Conservation (phyloP, 1,140 invertebrate species). For the Microplitis mediator region DNA sequence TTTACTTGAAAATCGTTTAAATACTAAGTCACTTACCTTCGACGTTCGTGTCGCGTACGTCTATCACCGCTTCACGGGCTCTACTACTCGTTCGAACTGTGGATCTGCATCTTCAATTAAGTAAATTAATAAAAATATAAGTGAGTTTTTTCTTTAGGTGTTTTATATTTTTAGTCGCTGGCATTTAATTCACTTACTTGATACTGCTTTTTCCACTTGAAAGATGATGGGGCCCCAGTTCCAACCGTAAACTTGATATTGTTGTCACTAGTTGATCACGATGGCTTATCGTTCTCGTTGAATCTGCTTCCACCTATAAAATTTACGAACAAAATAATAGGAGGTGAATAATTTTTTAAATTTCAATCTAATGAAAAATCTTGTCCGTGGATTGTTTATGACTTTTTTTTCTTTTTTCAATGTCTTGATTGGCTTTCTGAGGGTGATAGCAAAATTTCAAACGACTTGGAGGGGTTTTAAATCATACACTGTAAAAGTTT, state of each 20-base stretch:
- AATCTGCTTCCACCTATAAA: conserved; percentile 53
- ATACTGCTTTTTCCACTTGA: conserved; percentile 54
- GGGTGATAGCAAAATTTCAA: too few species aligned
- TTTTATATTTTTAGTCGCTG: background rate
- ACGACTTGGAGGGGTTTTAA: too few species aligned
- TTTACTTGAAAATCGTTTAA: background rate
- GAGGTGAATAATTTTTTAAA: too few species aligned
- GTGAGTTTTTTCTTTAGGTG: background rate
- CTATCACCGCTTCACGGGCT: conserved; percentile 34
- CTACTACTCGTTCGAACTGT: conserved; percentile 41
- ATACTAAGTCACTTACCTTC: conserved; percentile 46
- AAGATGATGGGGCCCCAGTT: conserved; percentile 55
- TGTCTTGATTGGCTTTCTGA: too few species aligned
- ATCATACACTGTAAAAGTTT: too few species aligned
- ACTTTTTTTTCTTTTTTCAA: too few species aligned
- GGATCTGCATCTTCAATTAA: conserved; percentile 23
- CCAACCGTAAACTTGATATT: conserved; percentile 53
- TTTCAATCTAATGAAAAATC: too few species aligned
- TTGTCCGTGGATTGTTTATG: too few species aligned
- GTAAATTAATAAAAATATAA: conserved; percentile 43
- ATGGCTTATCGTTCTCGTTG: conserved; percentile 42
- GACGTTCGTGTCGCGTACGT: conserved; percentile 48
- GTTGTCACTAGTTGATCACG: conserved; percentile 48
- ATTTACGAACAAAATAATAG: background rate
- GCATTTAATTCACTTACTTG: conserved; percentile 42